Base-by-base conservation (phyloP, 2,113 vertebrate genomes). In the Aphelocoma coerulescens region DNA sequence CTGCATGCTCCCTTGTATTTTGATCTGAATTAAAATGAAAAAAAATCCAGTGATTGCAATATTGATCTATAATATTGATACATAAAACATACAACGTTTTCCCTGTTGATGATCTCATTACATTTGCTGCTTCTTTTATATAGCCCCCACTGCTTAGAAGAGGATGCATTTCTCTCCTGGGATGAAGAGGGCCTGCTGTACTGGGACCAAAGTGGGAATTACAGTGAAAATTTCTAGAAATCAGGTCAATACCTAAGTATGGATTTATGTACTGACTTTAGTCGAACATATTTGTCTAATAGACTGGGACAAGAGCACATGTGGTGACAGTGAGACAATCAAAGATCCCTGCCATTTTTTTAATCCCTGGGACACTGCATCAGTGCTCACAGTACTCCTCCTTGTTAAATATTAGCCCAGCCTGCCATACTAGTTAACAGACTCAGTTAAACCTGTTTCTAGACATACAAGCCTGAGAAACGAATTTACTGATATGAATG, bases 291-390 rank as follows among this genome's bases (percentile, higher is more conserved):
- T 49, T 79, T 67, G 27, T 41, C 28, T 81, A 59, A 67, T 43
- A 44, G 51, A 35, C 0, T 75, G 63, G 44, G 14, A 48, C 41
- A 67, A 72, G 52, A 21, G 6, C 23, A 33, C 0, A 0, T 33
- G 6, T 20, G 80, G 8, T 44, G 20, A 54, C 41, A 75, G 20
- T 61, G 48, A 44, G 30, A 92, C 35, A 72, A 75, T 84, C 43
- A 68, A 44, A 35, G 14, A 63, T 30, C 32, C 16, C 16, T 73
- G 46, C 24, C 12, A 7, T 83, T 88, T 69, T 6, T 83, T 90
- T 94, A 41, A 52, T 72, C 16, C 16, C 26, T 66, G 8, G 22
- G 16, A 61, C 21, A 23, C 54, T 41, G 7, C 12, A 61, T 92
- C 35, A 27, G 9, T 72, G 28, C 8, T 85, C 19, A 22, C 27